These are phyloP conservation scores for Ciona savignyi DNA, from an alignment of 23 tunicate genomes.

Conservation along the genomic window DNA sequence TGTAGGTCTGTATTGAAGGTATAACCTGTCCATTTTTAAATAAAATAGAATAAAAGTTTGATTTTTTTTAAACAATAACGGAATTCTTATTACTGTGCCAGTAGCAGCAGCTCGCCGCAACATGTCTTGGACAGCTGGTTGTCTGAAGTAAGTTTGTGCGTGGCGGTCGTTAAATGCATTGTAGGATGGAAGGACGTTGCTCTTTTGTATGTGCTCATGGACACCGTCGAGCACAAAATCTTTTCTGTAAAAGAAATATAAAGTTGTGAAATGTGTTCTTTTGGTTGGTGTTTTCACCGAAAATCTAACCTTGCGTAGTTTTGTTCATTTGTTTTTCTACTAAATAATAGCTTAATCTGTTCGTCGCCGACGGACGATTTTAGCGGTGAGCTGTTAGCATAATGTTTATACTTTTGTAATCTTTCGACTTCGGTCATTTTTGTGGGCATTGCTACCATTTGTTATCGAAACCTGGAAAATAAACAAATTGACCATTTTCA, in stretches of 20 bases:
- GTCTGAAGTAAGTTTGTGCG: conserved; percentile 56
- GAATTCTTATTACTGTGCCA: conserved; percentile 25
- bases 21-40: conserved; percentile 3
- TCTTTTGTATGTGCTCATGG: conserved; percentile 30
- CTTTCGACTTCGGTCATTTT: too few relatives aligned
- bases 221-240: conserved; percentile 70
- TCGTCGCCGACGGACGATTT: too few relatives aligned
- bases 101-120: conserved; percentile 29
- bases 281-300: neutral
- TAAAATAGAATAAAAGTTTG: neutral
- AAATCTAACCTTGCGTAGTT: too few relatives aligned
- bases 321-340: too few relatives aligned
- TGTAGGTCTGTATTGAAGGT: neutral
- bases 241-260: neutral
- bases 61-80: neutral
- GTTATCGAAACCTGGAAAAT: too few relatives aligned
- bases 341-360: too few relatives aligned
- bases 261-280: neutral
- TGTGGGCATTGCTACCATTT: too few relatives aligned
- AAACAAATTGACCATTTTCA: too few relatives aligned
- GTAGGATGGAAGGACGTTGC: conserved; percentile 64
- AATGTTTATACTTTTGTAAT: too few relatives aligned
- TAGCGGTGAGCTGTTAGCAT: too few relatives aligned
- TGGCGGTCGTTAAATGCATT: conserved; percentile 63
- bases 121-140: conserved; percentile 71